Base-by-base conservation (phyloP, 2,888 invertebrate genomes). In the Andrena marginata region DNA sequence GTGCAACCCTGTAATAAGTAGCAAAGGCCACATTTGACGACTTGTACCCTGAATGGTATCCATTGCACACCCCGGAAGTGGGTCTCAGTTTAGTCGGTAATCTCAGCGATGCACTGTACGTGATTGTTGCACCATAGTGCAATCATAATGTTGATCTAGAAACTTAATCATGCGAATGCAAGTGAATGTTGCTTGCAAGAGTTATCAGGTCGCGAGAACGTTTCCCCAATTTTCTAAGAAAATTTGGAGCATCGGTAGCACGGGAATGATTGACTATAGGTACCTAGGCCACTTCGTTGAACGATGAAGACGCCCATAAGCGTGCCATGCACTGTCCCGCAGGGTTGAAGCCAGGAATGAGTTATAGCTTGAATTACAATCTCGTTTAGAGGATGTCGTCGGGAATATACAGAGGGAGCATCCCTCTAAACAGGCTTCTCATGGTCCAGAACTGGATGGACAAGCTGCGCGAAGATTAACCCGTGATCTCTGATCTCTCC, bases 381-480 rank as follows among this genome's bases (percentile, higher is more conserved):
- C 82, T 82, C 74, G 82, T 84, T 84, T 79, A 42, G 23, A 56
- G 70, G 29, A 68, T 42, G 81, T 60, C 59, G 63, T 54, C 80
- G 54, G 26, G 69, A 54, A 76, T 49, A 59, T 60, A 16, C 8
- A 31, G 31, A 71, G 85, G 83, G 68, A 56, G 60, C 77, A 80
- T 83, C 87, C 84, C 77, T 83, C 68, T 67, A 60, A 77, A 88
- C 81, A 70, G 71, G 84, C 80, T 80, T 59, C 82, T 31, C 73
- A 20, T 84, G 90, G 90, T 89, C 90, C 89, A 90, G 87, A 88
- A 92, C 92, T 86, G 89, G 92, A 89, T 62, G 71, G 81, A 84
- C 91, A 51, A 80, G 91, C 87, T 87, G 68, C 35, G 49, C 35
- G 80, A 77, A 79, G 86, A 87, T 87, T 89, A 87, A 88, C 87